Base-by-base conservation (phyloP, 2,888 invertebrate species). In the Agrochola macilenta region DNA sequence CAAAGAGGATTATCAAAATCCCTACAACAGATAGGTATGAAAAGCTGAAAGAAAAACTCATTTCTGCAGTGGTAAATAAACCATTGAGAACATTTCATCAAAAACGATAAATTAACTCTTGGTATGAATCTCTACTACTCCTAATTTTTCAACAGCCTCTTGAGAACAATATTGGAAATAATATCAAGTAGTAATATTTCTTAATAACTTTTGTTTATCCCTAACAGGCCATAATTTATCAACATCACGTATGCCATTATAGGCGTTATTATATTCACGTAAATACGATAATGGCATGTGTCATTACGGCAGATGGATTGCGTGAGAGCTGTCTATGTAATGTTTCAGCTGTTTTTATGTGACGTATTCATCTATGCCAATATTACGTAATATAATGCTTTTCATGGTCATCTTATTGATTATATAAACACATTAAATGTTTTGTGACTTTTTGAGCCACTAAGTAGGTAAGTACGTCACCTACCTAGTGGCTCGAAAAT, bases 281-380 rank as follows among this genome's bases (percentile, higher is more conserved):
- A 87, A 79, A 85, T 87, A 79, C 75, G 74, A 87, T 82, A 86
- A 87, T 87, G 79, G 83, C 77, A 63, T 86, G 65, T 73, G 83
- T 79, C 83, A 79, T 87, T 86, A 85, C 68, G 69, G 64, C 58
- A 76, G 80, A 79, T 75, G 46, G 78, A 73, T 87, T 79, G 79
- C 84, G 74, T 82, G 76, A 61, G 79, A 74, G 73, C 46, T 46
- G 66, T 75, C 78, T 79, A 46, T 66, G 46, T 74, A 57, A 35
- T 35, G 61, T 64, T 49, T 46, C 64, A 77, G 64, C 49, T 65
- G 54, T 69, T 69, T 78, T 77, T 63, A 35, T 74, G 54, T 83
- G 64, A 72, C 57, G 46, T 74, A n/a, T 14, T 11, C 57, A 49
- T 57, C n/a, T 74, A 9, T 58, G 58, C 0, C 58, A 54, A 54